Conservation (phyloP, 1,140 invertebrate genomes). For the Drosophila rufa region DNA sequence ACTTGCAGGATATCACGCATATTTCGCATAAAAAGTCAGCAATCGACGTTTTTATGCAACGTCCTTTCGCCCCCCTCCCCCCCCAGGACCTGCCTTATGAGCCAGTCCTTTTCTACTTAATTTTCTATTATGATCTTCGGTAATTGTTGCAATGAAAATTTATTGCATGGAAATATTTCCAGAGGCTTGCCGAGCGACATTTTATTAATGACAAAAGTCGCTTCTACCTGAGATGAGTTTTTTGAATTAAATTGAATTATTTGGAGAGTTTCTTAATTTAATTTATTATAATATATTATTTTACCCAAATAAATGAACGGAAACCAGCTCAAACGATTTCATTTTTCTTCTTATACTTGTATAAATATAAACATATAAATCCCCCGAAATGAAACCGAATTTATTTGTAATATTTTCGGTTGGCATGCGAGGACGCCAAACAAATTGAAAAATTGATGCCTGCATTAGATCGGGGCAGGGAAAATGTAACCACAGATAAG, state of each 20-base stretch:
- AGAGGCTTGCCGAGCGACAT: not conserved
- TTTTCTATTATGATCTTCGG: slow-evolving; percentile 53
- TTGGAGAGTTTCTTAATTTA: no score
- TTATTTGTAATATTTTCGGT: slow-evolving; percentile 23
- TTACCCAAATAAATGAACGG: not conserved
- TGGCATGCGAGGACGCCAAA: slow-evolving; percentile 52
- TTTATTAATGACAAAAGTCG: slow-evolving; percentile 20
- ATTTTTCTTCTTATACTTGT: slow-evolving; percentile 15
- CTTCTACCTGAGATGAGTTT: not conserved
- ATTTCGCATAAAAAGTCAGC: slow-evolving; percentile 77
- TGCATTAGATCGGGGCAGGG: slow-evolving; percentile 12
- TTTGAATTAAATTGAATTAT: not conserved
- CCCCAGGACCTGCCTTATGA: slow-evolving; percentile 1
- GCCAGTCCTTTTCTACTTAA: slow-evolving; percentile 33
- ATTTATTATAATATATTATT: no score
- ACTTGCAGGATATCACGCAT: slow-evolving; percentile 63
- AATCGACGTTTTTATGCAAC: slow-evolving; percentile 75
- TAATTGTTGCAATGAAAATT: slow-evolving; percentile 51
- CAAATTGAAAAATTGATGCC: slow-evolving; percentile 78
- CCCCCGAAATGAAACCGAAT: not conserved
- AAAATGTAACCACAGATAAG: slow-evolving; percentile 60
- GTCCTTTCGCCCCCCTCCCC: not conserved
- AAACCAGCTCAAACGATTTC: not conserved
- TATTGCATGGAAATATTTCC: slow-evolving; percentile 22
- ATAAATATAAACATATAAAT: slow-evolving; percentile 7